Base-by-base conservation (phyloP, 2,797 vertebrate species). In the Limnodromus scolopaceus region DNA sequence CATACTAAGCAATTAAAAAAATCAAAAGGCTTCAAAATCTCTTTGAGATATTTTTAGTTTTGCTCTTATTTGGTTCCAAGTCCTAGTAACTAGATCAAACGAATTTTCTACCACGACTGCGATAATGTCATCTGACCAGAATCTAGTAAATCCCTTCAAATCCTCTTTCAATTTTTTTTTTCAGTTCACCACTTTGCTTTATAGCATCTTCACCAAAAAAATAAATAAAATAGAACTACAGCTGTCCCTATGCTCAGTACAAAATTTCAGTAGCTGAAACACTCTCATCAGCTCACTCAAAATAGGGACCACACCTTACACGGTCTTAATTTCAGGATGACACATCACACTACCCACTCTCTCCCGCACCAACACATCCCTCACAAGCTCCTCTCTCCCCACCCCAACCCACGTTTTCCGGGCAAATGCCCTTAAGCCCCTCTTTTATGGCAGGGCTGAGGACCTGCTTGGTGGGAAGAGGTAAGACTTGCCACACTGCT, bases 301-400 rank as follows among this genome's bases (percentile, higher is more conserved):
- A 63, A 11, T 2, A 45, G 24, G 46, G 32, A 83, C 81, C 87
- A 77, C 84, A 66, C 81, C 96, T 74, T 30, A 27, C 2, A 1
- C 63, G 8, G 70, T 36, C 74, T 68, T 69, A 48, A 79, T 93
- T 87, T 54, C 87, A 79, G 32, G 74, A 79, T 91, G 91, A 95
- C 87, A 79, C 84, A 87, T 0, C n/a, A 27, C 43, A 16, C 80
- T 81, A 39, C 80, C 76, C 77, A 64, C 89, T 87, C 75, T 65
- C 82, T 76, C 84, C 78, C 69, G 46, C 84, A 76, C 15, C 43
- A 57, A 57, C 58, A n/a, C 48, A 89, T 63, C 46, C 39, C 39
- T 46, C 82, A 65, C 51, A 32, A 39, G 63, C 49, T 89, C 45
- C 34, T 65, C 34, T 64, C 49, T 88, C 60, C 70, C 84, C 69